Base-by-base conservation (phyloP, 2,797 vertebrate species). In the Percopsis omiscomaycus region DNA sequence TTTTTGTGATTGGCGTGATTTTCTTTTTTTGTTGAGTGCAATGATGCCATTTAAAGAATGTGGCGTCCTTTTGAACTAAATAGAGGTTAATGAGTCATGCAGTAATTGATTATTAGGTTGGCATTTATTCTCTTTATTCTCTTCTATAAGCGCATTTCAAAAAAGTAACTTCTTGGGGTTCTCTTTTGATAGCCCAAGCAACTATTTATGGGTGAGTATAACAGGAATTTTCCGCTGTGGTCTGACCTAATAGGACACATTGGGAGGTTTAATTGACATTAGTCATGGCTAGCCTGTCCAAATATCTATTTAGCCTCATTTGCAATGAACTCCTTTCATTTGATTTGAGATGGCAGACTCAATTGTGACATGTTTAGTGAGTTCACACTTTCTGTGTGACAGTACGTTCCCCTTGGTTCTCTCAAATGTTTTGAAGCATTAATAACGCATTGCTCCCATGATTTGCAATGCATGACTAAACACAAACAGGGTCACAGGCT, bases 381-480 rank as follows among this genome's bases (percentile, higher is more conserved):
- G 88, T 92, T 89, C 86, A 87, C 83, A 82, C 84, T 78, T 69
- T 65, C 78, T 80, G 78, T 80, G 75, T 79, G 76, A 62, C 78
- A 71, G 74, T 75, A 66, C 51, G 77, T 69, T 59, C 63, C 71
- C 73, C 76, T 73, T 63, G 5, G 60, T 69, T 68, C 70, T 69
- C 79, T 78, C 69, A 64, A 59, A 87, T 77, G 79, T 86, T 79
- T 79, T 83, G 74, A 85, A 81, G 88, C 86, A 89, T 81, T 81
- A 79, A 88, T 87, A 90, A 92, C 77, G 81, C 90, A 84, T 86
- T 86, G 87, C 88, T 86, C 80, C 79, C 72, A 86, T 88, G 70
- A 89, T 94, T 91, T 88, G 85, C 64, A 72, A 86, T 90, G 87
- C 89, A 82, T 92, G 87, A 88, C 83, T 91, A 87, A 92, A 73